These are phyloP conservation scores for Pachypeltis micranthus DNA, from an alignment of 1,140 invertebrate species.

Conservation along the genomic window DNA sequence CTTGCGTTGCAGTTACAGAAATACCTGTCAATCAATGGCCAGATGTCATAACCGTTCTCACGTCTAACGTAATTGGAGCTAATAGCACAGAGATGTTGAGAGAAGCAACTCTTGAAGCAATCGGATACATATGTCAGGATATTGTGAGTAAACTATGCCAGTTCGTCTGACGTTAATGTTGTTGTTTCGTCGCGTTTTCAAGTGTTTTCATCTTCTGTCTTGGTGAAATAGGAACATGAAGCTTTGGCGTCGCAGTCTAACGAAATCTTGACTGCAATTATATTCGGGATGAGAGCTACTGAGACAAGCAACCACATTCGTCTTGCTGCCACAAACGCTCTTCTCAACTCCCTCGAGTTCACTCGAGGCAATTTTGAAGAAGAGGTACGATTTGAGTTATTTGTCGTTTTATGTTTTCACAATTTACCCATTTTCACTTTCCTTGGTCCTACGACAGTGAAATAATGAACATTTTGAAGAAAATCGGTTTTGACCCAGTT, in stretches of 20 bases:
- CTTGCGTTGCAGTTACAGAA: constrained; percentile 94
- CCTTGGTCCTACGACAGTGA: no score
- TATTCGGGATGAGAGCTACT: constrained; percentile 89
- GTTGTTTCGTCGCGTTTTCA: constrained; percentile 4
- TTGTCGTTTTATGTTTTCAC: constrained; percentile 12
- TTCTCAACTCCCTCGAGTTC: constrained; percentile 97
- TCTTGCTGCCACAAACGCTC: constrained; percentile 89
- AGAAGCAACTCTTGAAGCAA: constrained; percentile 91
- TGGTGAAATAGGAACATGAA: constrained; percentile 58
- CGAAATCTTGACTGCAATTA: constrained; percentile 94
- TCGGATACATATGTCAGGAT: constrained; percentile 78
- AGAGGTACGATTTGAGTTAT: constrained; percentile 54
- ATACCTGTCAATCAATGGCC: constrained; percentile 74
- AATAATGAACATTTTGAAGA: no score
- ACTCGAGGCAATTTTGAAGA: constrained; percentile 97
- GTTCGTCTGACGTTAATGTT: neutral
- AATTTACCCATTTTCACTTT: no score
- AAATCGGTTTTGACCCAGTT: no score
- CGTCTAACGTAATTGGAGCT: constrained; percentile 75
- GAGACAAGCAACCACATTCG: constrained; percentile 71
- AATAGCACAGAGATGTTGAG: constrained; percentile 85
- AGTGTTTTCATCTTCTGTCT: neutral
- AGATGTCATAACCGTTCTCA: constrained; percentile 73
- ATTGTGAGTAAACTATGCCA: constrained; percentile 42
- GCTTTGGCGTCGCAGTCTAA: constrained; percentile 85